These are phyloP conservation scores for Antidorcas marsupialis DNA, from an alignment of 2,113 vertebrate species.

Conservation along the genomic window DNA sequence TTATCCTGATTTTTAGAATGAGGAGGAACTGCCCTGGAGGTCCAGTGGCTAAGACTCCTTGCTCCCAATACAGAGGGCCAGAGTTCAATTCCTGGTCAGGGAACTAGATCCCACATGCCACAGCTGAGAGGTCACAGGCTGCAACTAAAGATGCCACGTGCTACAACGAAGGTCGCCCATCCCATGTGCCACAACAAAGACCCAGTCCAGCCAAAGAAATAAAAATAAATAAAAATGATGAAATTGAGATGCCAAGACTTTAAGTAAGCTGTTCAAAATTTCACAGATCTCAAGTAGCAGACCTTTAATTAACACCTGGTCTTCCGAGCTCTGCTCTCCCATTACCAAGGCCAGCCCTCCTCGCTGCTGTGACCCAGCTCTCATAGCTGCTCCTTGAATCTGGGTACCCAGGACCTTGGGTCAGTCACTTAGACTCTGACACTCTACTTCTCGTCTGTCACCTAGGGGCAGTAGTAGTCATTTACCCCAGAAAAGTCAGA, in stretches of 20 bases:
- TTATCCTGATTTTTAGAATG: neutral
- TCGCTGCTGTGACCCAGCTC: neutral
- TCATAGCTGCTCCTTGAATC: neutral
- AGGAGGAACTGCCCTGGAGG: neutral
- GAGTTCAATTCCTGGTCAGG: neutral
- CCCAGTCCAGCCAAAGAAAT: neutral
- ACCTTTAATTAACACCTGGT: neutral
- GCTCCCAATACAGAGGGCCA: neutral
- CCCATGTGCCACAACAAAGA: neutral
- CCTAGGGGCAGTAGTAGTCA: neutral
- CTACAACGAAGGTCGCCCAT: fast-evolving
- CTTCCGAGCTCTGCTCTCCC: neutral
- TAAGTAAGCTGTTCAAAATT: neutral
- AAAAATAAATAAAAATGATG: neutral
- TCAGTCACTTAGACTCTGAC: neutral
- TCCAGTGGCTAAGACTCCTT: neutral
- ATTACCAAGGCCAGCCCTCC: neutral
- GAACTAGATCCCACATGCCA: neutral
- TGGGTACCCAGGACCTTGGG: neutral
- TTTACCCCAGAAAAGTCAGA: neutral
- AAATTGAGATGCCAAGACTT: neutral
- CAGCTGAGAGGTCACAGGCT: neutral
- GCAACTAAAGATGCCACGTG: neutral
- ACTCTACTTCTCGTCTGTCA: neutral
- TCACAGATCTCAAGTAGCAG: neutral